Percentiles rank a stretch among this genome's conserved stretches.
Conservation (phyloP, 2,888 invertebrate species). For the Schrankia costaestrigalis region DNA sequence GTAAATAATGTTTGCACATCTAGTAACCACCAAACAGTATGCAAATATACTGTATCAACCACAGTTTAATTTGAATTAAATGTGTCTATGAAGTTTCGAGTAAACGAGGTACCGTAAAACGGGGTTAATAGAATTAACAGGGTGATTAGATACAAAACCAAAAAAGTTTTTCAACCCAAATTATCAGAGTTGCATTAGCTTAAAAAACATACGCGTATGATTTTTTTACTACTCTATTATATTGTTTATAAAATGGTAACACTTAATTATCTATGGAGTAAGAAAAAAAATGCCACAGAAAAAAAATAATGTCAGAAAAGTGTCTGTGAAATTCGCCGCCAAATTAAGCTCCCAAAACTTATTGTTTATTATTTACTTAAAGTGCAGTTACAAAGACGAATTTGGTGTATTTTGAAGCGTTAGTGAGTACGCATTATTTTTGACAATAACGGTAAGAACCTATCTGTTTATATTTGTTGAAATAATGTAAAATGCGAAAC, state of each 20-base stretch:
- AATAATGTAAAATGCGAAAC: constrained; percentile 2
- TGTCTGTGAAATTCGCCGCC: neutral
- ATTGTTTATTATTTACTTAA: neutral
- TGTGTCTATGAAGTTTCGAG: neutral
- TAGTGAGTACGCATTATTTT: neutral
- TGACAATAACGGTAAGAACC: constrained; percentile 2
- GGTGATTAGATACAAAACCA: constrained; percentile 1
- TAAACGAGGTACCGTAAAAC: constrained; percentile 6
- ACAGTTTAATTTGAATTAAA: too few species aligned
- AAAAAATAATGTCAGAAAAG: neutral
- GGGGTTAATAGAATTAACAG: constrained; percentile 5
- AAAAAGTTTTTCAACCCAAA: neutral
- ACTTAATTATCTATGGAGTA: constrained; percentile 2
- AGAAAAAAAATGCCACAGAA: too few species aligned
- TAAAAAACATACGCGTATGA: neutral
- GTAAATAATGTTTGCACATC: neutral
- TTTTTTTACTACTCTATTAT: constrained; percentile 1
- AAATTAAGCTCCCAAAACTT: neutral
- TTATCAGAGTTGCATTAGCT: neutral
- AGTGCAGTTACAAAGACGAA: neutral
- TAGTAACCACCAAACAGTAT: neutral
- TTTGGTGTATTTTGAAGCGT: constrained; percentile 1
- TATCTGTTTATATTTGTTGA: neutral
- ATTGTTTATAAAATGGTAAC: constrained; percentile 2
- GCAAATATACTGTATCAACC: neutral